Conservation (phyloP, 2,113 vertebrate species). For the Bos javanicus region DNA sequence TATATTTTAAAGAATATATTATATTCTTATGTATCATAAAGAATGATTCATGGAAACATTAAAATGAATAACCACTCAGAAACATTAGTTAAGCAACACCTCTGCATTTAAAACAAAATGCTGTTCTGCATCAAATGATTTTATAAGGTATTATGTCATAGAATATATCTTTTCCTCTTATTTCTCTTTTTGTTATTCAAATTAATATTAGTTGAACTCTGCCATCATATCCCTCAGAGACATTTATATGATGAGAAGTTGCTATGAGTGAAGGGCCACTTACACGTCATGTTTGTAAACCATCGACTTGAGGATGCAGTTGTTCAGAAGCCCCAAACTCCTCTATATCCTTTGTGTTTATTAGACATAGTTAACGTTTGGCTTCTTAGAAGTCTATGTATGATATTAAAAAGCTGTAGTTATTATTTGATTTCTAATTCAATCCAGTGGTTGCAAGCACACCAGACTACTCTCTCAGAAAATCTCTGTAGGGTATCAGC, state of each 20-base stretch:
- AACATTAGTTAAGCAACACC: neutral
- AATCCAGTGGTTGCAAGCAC: neutral
- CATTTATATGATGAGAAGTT: neutral
- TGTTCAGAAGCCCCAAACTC: neutral
- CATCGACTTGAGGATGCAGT: neutral
- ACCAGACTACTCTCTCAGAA: neutral
- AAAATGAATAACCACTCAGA: neutral
- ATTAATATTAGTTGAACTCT: neutral
- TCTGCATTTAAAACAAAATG: conserved; percentile 21
- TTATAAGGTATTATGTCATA: neutral
- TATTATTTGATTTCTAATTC: neutral
- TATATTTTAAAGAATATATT: neutral
- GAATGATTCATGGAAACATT: neutral
- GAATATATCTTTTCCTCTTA: neutral
- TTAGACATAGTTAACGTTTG: neutral
- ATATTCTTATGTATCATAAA: neutral
- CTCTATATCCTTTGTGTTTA: neutral
- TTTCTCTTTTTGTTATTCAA: conserved; percentile 29
- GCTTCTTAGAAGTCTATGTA: neutral
- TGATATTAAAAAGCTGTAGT: neutral
- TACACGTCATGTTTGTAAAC: neutral
- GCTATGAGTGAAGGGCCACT: neutral
- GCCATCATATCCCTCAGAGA: neutral
- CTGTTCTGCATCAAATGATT: neutral
- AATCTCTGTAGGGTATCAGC: neutral